Conservation (phyloP, 2,113 vertebrate genomes). For the Ondatra zibethicus region DNA sequence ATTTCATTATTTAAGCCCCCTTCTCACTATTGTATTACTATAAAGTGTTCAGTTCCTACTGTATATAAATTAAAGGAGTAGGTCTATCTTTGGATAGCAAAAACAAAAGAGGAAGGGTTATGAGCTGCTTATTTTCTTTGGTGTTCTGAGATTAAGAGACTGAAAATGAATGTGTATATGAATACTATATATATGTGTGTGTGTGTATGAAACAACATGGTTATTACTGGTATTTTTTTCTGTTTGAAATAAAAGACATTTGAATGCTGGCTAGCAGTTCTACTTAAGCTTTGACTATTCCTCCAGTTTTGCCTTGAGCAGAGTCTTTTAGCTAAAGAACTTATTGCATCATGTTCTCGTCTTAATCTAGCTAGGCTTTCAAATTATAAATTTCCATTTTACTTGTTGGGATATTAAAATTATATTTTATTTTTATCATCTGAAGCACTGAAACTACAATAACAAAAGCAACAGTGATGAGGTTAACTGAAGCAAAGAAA, state of each 20-base stretch:
- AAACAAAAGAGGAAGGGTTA: background rate
- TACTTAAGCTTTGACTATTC: constrained; percentile 29
- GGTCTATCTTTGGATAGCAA: background rate
- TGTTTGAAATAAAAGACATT: constrained; percentile 4
- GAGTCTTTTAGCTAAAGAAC: background rate
- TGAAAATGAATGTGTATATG: background rate
- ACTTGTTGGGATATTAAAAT: constrained; percentile 58
- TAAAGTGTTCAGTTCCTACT: constrained; percentile 76
- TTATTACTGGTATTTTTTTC: background rate
- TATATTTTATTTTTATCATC: constrained; percentile 14
- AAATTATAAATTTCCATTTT: constrained; percentile 27
- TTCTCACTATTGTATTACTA: constrained; percentile 78
- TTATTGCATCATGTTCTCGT: background rate
- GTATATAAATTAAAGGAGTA: constrained; percentile 49
- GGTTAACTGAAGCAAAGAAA: constrained; percentile 30
- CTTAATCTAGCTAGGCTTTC: constrained; percentile 41
- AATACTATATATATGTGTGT: constrained; percentile 12
- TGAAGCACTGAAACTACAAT: background rate
- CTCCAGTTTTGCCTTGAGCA: constrained; percentile 10
- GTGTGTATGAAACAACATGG: background rate
- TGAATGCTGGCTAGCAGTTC: constrained; percentile 11
- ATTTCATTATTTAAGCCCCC: constrained; percentile 78
- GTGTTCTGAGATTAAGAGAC: background rate
- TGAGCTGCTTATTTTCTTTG: background rate
- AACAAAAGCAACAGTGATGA: background rate